phyloP scores from a whole-genome alignment of 2,113 vertebrate genomes.

The Gallinago paraguaiae region DNA sequence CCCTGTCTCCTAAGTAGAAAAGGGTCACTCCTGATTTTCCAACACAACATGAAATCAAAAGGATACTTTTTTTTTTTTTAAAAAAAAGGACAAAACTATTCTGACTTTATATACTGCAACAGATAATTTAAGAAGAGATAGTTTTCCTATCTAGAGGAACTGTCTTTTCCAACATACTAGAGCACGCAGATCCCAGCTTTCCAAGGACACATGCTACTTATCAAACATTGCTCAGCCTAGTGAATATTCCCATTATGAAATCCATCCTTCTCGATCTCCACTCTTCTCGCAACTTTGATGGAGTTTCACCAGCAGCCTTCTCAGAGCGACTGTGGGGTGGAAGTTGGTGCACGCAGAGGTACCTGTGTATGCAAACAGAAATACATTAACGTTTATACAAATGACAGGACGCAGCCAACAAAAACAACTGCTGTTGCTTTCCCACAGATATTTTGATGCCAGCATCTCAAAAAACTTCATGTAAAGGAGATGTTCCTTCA shows the following conservation, averaged over 20 bases:
- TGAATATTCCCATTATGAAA: background rate
- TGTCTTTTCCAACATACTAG: too few relatives aligned
- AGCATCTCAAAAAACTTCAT: background rate
- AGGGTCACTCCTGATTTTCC: background rate
- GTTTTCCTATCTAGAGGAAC: background rate
- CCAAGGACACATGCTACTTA: background rate
- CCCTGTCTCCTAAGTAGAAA: background rate
- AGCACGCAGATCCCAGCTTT: background rate
- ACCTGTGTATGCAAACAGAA: background rate
- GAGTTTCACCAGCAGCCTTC: background rate
- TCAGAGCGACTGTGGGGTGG: background rate
- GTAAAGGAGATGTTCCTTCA: background rate
- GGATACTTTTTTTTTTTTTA: too few relatives aligned
- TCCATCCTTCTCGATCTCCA: background rate
- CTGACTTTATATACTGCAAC: background rate
- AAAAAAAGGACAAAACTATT: background rate
- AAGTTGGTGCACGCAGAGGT: background rate
- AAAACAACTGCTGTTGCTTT: background rate
- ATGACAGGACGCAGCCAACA: background rate
- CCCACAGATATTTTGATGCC: background rate
- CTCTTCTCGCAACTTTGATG: background rate
- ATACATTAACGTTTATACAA: background rate
- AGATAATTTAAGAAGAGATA: background rate
- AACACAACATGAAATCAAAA: background rate
- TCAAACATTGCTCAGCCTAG: background rate